These are phyloP conservation scores for Atlantisia rogersi DNA, from an alignment of 2,113 vertebrate genomes.

Conservation along the genomic window DNA sequence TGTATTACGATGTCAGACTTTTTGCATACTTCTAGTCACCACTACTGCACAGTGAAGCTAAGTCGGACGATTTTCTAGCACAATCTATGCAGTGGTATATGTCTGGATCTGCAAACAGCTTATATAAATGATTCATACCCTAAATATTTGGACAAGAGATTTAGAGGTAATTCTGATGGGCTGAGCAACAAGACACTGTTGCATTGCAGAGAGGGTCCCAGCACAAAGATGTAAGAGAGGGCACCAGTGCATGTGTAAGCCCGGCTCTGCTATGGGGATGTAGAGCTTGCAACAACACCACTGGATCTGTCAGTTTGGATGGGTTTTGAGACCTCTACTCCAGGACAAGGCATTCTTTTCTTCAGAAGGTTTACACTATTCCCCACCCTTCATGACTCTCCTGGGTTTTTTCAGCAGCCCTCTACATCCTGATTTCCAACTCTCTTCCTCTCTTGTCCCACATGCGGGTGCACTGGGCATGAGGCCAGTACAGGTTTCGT, in stretches of 20 bases:
- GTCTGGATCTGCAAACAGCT: neutral
- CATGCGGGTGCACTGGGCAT: rapidly evolving
- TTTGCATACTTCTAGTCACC: neutral
- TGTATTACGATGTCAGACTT: neutral
- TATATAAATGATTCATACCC: neutral
- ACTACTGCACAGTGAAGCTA: neutral
- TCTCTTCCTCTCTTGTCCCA: neutral
- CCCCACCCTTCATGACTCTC: neutral
- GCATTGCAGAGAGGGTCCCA: neutral
- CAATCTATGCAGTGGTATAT: neutral
- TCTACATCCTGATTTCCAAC: neutral
- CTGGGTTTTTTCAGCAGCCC: neutral
- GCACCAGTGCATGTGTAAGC: rapidly evolving
- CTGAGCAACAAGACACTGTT: neutral
- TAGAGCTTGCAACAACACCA: neutral
- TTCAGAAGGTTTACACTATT: neutral
- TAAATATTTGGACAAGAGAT: neutral
- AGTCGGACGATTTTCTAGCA: neutral
- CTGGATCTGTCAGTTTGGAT: neutral
- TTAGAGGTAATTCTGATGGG: neutral
- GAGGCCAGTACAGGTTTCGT: neutral
- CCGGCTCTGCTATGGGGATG: neutral
- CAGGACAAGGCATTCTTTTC: neutral
- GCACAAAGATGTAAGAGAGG: neutral
- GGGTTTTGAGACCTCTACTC: neutral